A percentile compares a stretch with the other conserved stretches of the same genome.
Conservation (phyloP, 2,113 vertebrate species). For the Antidorcas marsupialis region DNA sequence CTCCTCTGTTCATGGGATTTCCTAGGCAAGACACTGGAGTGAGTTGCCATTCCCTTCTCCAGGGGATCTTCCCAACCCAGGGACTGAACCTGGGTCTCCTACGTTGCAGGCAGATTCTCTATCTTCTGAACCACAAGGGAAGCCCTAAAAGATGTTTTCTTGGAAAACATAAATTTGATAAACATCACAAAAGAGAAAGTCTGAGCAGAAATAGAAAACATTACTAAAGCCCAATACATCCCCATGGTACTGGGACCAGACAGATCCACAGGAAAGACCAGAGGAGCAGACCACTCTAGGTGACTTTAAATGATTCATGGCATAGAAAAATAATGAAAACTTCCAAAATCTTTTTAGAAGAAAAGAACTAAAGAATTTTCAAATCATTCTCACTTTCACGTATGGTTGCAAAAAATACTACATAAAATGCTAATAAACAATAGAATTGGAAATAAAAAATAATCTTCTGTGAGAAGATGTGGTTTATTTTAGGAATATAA, state of each 20-base stretch:
- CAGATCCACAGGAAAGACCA: background rate
- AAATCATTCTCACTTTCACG: background rate
- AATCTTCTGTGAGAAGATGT: background rate
- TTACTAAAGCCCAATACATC: background rate
- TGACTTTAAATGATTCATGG: background rate
- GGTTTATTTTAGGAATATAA: conserved; percentile 21
- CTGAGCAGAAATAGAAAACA: background rate
- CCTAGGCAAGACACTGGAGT: background rate
- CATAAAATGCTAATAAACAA: background rate
- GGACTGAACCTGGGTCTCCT: background rate
- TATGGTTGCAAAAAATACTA: background rate
- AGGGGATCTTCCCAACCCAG: background rate
- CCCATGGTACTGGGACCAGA: background rate
- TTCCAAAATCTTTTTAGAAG: conserved; percentile 1
- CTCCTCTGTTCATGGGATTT: background rate
- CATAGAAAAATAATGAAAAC: background rate
- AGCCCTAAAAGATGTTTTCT: background rate
- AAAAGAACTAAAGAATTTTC: background rate
- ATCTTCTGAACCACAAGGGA: background rate
- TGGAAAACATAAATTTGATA: background rate
- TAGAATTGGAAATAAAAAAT: background rate
- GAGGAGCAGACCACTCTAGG: background rate
- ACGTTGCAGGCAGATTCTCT: background rate
- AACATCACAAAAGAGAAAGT: background rate
- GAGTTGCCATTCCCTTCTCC: background rate